phyloP scores from a whole-genome alignment of 1,140 invertebrate species.

The Aradophagus sp. region DNA sequence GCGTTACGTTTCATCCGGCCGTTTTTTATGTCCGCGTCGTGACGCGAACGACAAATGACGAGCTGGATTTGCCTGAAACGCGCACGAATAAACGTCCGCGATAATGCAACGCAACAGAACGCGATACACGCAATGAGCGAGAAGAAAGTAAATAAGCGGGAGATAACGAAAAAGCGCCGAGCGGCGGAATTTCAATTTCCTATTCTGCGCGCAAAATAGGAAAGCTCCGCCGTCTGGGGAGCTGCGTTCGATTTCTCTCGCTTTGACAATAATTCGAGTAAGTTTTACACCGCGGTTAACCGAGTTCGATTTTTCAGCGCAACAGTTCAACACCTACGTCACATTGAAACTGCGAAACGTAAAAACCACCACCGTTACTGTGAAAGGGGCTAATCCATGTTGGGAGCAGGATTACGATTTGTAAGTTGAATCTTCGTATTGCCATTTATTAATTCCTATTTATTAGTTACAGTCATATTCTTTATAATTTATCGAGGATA shows the following conservation, averaged over 20 bases:
- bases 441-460: slow-evolving; percentile 11
- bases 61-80: too few species aligned
- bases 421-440: slow-evolving; percentile 79
- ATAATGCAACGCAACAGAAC: too few species aligned
- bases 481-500: too few species aligned
- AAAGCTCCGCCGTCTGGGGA: too few species aligned
- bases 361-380: slow-evolving; percentile 97
- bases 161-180: too few species aligned
- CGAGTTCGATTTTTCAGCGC: slow-evolving; percentile 77
- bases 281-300: slow-evolving; percentile 29
- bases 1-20: too few species aligned
- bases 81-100: too few species aligned
- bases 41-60: too few species aligned
- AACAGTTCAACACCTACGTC: slow-evolving; percentile 93
- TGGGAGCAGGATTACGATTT: slow-evolving; percentile 99
- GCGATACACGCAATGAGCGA: too few species aligned
- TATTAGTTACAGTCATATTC: slow-evolving; percentile 11
- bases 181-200: slow-evolving; percentile 10
- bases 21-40: too few species aligned
- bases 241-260: slow-evolving; percentile 14
- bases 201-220: slow-evolving; percentile 2
- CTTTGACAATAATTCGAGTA: slow-evolving; percentile 10
- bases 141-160: too few species aligned
- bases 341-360: slow-evolving; percentile 98
- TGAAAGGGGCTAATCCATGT: slow-evolving; percentile 94